Base-by-base conservation (phyloP, 1,140 invertebrate species). In the Saccostrea cuccullata region DNA sequence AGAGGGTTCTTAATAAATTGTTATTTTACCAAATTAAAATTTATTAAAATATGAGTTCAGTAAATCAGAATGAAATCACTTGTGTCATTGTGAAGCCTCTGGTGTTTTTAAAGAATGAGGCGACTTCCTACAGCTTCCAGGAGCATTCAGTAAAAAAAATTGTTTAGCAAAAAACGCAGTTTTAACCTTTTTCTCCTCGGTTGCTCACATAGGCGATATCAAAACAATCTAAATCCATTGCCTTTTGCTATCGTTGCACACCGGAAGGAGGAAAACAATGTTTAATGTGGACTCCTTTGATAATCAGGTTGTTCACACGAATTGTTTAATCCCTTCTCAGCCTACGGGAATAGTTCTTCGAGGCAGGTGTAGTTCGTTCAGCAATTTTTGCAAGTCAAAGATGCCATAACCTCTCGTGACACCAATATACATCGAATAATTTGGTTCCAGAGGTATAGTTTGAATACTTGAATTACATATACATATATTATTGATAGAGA, bases 341-440 rank as follows among this genome's bases (percentile, higher is more conserved):
- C 70, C 15, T 36, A 30, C 23, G 13, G 70, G 70, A 26, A 77
- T 23, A 77, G 2, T 13, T 30, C 26, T 15, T 30, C 36, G 13
- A 26, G 70, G 12, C 23, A 30, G 70, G 5, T 77, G 26, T 77
- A 26, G 6, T 67, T 67, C 20, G 8, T 20, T 67, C 17, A 20
- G 60, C 8, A 20, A 67, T n/a, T 26, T 30, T 77, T 77, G 70
- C 15, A 26, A 77, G 70, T 13, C 70, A 77, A 77, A 77, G 30
- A 77, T 36, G 15, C 70, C 70, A 77, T 77, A 77, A 77, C 70
- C 70, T 36, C 70, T 77, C 26, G 26, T 77, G 70, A 77, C 70
- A 77, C 70, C 70, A 77, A 30, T 77, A 77, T 36, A 77, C 70
- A 13, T 30, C 70, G 70, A 77, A 77, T 77, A 77, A 77, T 77